Evolutionary conservation across 2,113 vertebrate species (phyloP).

Genomic region (Columba livia): DNA sequence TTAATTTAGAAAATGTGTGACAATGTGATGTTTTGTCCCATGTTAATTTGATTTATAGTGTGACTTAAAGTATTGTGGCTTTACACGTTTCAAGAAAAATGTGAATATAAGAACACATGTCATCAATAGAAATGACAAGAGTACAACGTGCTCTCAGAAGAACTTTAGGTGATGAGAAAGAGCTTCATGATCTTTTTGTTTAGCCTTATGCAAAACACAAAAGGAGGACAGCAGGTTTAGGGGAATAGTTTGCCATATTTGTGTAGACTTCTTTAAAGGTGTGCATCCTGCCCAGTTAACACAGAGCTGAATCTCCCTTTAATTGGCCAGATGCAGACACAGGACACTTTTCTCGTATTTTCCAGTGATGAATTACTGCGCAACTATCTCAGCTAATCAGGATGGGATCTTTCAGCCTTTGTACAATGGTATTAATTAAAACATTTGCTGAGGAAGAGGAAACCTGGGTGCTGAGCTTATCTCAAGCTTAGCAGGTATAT

Average conservation of each 20-base stretch:
- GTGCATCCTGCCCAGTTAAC: not conserved
- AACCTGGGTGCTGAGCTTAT: not conserved
- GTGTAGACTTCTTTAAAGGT: not conserved
- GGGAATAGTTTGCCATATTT: not conserved
- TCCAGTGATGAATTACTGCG: not conserved
- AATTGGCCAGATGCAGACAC: not conserved
- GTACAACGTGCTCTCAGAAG: not conserved
- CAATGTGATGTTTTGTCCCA: not conserved
- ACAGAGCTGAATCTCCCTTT: not conserved
- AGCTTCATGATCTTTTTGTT: not conserved
- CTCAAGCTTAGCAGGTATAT: not conserved
- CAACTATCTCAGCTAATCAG: not conserved
- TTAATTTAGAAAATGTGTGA: constrained; percentile 10
- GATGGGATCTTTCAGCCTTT: not conserved
- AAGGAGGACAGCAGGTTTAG: not conserved
- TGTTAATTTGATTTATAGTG: not conserved
- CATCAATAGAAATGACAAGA: not conserved
- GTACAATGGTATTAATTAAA: not conserved
- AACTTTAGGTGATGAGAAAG: not conserved
- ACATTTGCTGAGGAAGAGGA: not conserved
- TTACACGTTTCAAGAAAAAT: not conserved
- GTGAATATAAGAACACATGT: not conserved
- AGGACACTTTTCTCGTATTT: not conserved
- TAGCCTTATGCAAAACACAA: not conserved
- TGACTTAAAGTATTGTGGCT: not conserved